These are phyloP conservation scores for Craseonycteris thonglongyai DNA, from an alignment of 2,113 vertebrate genomes.

Conservation along the genomic window DNA sequence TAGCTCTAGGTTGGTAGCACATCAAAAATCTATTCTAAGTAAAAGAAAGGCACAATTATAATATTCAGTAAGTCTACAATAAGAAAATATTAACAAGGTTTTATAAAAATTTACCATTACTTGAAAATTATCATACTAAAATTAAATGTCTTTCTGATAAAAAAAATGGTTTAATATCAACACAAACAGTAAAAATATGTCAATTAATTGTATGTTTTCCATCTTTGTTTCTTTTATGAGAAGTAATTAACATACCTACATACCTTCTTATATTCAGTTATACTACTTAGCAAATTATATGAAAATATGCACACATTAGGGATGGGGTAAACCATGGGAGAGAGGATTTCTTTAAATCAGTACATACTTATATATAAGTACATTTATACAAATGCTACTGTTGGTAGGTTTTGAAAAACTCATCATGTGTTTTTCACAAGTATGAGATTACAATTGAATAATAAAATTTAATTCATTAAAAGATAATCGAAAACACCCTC, in stretches of 20 bases:
- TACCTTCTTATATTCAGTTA: not conserved
- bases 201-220: not conserved
- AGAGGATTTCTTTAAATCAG: not conserved
- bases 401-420: conserved; percentile 16
- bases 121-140: conserved; percentile 33
- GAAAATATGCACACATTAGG: not conserved
- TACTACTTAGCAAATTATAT: not conserved
- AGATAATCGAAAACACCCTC: not conserved
- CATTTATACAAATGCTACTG: not conserved
- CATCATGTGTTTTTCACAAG: not conserved
- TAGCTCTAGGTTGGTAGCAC: conserved; percentile 26
- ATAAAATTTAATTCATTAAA: not conserved
- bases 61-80: conserved; percentile 21
- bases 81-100: conserved; percentile 38
- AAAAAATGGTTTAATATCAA: conserved; percentile 20
- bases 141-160: not conserved
- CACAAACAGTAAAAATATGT: not conserved
- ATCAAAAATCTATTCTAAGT: conserved; percentile 53
- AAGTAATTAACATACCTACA: not conserved
- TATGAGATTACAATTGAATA: not conserved
- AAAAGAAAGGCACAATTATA: conserved; percentile 54
- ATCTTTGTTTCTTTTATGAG: not conserved
- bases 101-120: conserved; percentile 2
- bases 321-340: not conserved
- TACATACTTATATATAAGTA: not conserved